Conservation (phyloP, 2,888 invertebrate genomes). For the Ptilodon capucinus region DNA sequence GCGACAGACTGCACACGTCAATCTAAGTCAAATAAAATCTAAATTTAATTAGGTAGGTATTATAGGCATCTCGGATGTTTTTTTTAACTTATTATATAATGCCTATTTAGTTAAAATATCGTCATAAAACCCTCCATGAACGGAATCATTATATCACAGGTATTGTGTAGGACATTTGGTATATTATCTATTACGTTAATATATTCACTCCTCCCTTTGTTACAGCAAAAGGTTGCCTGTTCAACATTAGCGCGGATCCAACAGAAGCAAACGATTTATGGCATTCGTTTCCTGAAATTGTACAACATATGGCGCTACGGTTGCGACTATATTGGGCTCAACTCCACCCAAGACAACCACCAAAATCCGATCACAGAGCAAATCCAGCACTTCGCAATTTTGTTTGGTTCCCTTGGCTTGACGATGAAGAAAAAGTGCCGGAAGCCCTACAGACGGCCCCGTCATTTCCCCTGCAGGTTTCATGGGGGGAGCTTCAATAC, state of each 20-base stretch:
- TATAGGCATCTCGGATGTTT: no score
- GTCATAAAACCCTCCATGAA: not conserved
- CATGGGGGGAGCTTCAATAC: constrained; percentile 43
- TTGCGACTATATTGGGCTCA: constrained; percentile 45
- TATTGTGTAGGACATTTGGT: not conserved
- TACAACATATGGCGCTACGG: constrained; percentile 39
- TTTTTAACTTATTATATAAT: not conserved
- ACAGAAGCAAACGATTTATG: constrained; percentile 49
- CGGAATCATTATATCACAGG: not conserved
- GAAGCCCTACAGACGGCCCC: constrained; percentile 25
- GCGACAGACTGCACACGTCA: no score
- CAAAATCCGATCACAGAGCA: constrained; percentile 36
- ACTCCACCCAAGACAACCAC: constrained; percentile 36
- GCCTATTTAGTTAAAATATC: not conserved
- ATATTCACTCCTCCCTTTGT: constrained; percentile 6
- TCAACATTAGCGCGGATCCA: constrained; percentile 49
- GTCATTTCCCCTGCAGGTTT: constrained; percentile 45
- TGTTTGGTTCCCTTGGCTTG: constrained; percentile 48
- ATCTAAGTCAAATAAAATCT: no score
- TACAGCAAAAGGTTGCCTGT: constrained; percentile 56
- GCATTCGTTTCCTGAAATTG: constrained; percentile 40
- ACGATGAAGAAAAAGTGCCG: constrained; percentile 35
- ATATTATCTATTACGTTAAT: not conserved
- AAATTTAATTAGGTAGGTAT: no score
- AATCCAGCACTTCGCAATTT: constrained; percentile 44